Base-by-base conservation (phyloP, 1,140 invertebrate genomes). In the Drosophila pachea region DNA sequence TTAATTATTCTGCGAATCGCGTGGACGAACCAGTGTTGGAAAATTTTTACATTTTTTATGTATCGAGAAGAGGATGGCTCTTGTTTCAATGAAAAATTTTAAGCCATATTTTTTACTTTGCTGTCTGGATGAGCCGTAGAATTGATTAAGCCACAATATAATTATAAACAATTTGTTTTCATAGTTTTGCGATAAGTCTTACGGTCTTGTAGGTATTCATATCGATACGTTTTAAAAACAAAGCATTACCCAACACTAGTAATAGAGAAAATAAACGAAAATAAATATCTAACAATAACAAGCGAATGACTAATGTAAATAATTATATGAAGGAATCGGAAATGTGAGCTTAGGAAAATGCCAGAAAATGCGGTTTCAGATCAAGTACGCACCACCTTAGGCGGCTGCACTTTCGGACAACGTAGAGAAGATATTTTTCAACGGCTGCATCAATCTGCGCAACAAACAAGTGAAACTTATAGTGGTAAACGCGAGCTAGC, bases 401-500 rank as follows among this genome's bases (percentile, higher is more conserved):
- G 58, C 4, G 86, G 82, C 40, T 79, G 82, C 62, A 83, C 78
- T 9, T 88, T 88, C 52, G 78, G 82, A 6, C 82, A 88, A 56
- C 74, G 86, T 5, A 71, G 83, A 43, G 83, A 88, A 49, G 87
- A 88, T 14, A 88, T 88, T 9, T 88, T 87, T 63, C 66, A 71
- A 40, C 56, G 87, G 1, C 55, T 88, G 0, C 71, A 82, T 33
- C 42, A 76, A 81, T 93, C 93, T 78, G 94, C 95, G 2, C 95
- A 96, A 90, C 91, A 93, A 68, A 94, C 93, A 73, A 93, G 93
- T 50, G 88, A 92, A 60, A 91, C 94, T 71, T 97, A 94, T 91
- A 94, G 94, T 58, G 94, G 94, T 9, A 92, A 94, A 77, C 92
- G 92, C 55, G 95, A 96, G 89, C 88, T 97, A 43, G 95, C 95